Conservation (phyloP, 2,797 vertebrate species). For the Acipenser transmontanus region DNA sequence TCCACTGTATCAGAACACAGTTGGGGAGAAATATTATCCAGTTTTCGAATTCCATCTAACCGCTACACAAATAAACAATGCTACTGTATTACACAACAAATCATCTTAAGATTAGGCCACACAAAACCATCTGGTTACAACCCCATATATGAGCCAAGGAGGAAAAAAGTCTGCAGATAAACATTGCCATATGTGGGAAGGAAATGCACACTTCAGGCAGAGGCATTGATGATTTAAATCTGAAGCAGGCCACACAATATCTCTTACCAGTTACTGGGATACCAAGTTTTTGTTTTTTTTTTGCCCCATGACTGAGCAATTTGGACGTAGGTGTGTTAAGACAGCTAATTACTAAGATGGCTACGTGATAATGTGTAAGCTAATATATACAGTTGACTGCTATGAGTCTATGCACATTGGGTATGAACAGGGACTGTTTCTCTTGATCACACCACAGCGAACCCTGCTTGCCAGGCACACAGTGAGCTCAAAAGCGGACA, state of each 20-base stretch:
- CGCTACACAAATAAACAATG: conserved; percentile 70
- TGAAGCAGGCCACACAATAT: not conserved
- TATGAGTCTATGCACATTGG: too few relatives aligned
- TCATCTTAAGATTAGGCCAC: conserved; percentile 64
- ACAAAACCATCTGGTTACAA: conserved; percentile 62
- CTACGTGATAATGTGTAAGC: too few relatives aligned
- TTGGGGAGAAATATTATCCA: conserved; percentile 60
- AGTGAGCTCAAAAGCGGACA: too few relatives aligned
- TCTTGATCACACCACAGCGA: too few relatives aligned
- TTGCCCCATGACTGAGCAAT: too few relatives aligned
- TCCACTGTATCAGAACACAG: conserved; percentile 54
- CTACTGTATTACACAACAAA: conserved; percentile 74
- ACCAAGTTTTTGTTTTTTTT: too few relatives aligned
- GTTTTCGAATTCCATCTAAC: conserved; percentile 67
- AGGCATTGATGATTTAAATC: not conserved
- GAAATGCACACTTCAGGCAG: conserved; percentile 44
- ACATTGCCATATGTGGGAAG: conserved; percentile 70
- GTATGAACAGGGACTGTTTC: too few relatives aligned
- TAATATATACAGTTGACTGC: too few relatives aligned
- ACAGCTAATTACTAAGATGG: too few relatives aligned
- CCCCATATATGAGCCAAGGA: conserved; percentile 53
- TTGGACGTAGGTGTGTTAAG: too few relatives aligned
- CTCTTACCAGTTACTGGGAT: not conserved
- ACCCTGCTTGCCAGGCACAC: too few relatives aligned
- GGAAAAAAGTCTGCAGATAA: conserved; percentile 70